Percentiles rank a stretch among this genome's conserved stretches.
Evolutionary conservation across 23 tunicate species (phyloP).

Genomic region (Ascidia mentula): DNA sequence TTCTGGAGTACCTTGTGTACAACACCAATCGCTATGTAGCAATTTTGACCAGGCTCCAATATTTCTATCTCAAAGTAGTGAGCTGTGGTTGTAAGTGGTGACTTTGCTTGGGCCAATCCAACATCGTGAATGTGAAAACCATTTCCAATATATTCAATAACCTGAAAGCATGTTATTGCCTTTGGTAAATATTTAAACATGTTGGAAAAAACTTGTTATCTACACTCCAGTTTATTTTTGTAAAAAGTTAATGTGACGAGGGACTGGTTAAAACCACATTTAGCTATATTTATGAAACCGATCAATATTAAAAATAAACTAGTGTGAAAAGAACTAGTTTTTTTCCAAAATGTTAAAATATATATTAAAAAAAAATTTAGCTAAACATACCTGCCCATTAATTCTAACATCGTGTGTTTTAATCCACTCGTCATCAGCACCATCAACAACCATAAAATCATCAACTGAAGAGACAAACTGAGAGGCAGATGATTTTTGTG

Average conservation of each 20-base stretch:
- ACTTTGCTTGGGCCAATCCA: slow-evolving; percentile 55
- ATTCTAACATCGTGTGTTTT: slow-evolving; percentile 54
- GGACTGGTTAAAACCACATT: too few relatives aligned
- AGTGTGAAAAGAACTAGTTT: too few relatives aligned
- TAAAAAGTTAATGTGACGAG: too few relatives aligned
- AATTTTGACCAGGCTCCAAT: slow-evolving; percentile 55
- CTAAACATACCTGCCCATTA: slow-evolving; percentile 67
- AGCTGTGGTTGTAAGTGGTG: slow-evolving; percentile 44
- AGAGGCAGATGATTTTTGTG: not conserved
- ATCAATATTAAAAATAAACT: too few relatives aligned
- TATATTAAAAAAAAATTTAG: too few relatives aligned
- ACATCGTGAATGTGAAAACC: slow-evolving; percentile 64
- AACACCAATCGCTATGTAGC: slow-evolving; percentile 73
- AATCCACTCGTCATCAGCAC: slow-evolving; percentile 62
- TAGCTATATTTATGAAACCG: too few relatives aligned
- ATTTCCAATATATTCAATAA: slow-evolving; percentile 61
- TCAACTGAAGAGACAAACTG: slow-evolving; percentile 3
- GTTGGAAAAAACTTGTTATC: too few relatives aligned
- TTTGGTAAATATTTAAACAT: too few relatives aligned
- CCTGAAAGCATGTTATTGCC: not conserved
- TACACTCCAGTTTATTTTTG: too few relatives aligned
- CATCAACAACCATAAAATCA: slow-evolving; percentile 66
- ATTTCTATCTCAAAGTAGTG: slow-evolving; percentile 74
- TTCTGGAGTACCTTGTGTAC: slow-evolving; percentile 51
- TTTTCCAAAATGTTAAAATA: too few relatives aligned